phyloP scores from a whole-genome alignment of 1,140 invertebrate species.

The Atopsyche davidsoni region DNA sequence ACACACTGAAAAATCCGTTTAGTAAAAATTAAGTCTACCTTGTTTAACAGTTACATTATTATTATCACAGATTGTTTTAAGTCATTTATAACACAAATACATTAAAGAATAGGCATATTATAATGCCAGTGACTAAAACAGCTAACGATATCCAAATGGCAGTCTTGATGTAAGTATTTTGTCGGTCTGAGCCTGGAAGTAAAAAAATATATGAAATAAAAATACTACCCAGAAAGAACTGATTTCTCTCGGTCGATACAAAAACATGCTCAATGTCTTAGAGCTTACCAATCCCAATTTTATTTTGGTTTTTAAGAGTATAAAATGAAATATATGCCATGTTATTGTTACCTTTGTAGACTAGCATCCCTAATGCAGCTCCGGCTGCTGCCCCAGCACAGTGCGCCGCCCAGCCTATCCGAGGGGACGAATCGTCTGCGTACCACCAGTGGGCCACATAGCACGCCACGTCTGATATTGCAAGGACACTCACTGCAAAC shows the following conservation, averaged over 20 bases:
- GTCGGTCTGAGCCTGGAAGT: slow-evolving; percentile 21
- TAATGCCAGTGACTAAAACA: slow-evolving; percentile 6
- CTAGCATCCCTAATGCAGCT: slow-evolving; percentile 69
- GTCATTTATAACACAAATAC: slow-evolving; percentile 17
- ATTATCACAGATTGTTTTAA: slow-evolving; percentile 18
- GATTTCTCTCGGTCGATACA: neutral
- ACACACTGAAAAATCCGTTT: no score
- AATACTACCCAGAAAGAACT: neutral
- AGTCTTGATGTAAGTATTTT: slow-evolving; percentile 10
- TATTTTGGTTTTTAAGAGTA: neutral
- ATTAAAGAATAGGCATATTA: slow-evolving; percentile 17
- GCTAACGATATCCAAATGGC: slow-evolving; percentile 13
- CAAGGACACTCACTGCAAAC: slow-evolving; percentile 46
- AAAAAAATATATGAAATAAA: neutral
- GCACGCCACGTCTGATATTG: slow-evolving; percentile 51
- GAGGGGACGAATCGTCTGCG: slow-evolving; percentile 42
- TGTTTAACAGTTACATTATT: no score
- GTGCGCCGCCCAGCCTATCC: slow-evolving; percentile 74
- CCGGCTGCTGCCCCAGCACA: slow-evolving; percentile 73
- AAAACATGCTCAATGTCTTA: no score
- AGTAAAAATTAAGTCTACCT: no score
- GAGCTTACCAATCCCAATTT: neutral
- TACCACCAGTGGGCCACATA: slow-evolving; percentile 41
- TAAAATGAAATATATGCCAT: neutral
- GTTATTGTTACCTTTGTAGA: slow-evolving; percentile 49